Evolutionary conservation across 1,140 invertebrate genomes (phyloP), one percentile per base, ranked within the genome.

Genomic region (Saxidomus purpurata): DNA sequence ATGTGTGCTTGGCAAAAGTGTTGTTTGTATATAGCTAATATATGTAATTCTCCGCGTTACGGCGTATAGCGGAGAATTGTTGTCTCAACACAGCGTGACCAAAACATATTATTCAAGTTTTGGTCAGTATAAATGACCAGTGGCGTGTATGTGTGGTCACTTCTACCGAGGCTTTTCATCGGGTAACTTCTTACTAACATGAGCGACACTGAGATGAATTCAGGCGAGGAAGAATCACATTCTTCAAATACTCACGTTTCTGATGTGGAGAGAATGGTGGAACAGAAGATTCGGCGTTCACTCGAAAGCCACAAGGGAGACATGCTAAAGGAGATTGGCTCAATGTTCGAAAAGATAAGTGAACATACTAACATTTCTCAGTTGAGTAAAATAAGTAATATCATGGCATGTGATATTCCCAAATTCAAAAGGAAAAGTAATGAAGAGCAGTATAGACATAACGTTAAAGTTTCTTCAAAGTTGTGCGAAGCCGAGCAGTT

Each of bases 51-150:
- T 69, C 63, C 34, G 63, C 34, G 63, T 69, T 69, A 69, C 63
- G 31, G 3, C 34, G 63, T 69, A 69, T 25, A 69, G 63, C 63
- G 63, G 34, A 69, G 63, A 38, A 69, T 31, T 69, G n/a, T 69
- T 69, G 63, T 69, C 63, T 69, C 63, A 69, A 69, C 63, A 69
- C 19, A 69, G 63, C 63, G 63, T 69, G 63, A 59, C 63, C n/a
- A 69, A 69, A 69, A 6, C 28, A n/a, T 3, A 28, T 69, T 59
- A 11, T 59, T 6, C n/a, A 6, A 11, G 52, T 59, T 59, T 59
- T 22, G 15, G n/a, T 17, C 17, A 11, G 17, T 11, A 59, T 59
- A 11, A 49, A 49, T 28, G n/a, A 63, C 59, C 9, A n/a, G 59
- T 63, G 9, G n/a, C n/a, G 28, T 63, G 59, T 13, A 13, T 11